Base-by-base conservation (phyloP, 2,113 vertebrate species). In the Dicerorhinus sumatrensis region DNA sequence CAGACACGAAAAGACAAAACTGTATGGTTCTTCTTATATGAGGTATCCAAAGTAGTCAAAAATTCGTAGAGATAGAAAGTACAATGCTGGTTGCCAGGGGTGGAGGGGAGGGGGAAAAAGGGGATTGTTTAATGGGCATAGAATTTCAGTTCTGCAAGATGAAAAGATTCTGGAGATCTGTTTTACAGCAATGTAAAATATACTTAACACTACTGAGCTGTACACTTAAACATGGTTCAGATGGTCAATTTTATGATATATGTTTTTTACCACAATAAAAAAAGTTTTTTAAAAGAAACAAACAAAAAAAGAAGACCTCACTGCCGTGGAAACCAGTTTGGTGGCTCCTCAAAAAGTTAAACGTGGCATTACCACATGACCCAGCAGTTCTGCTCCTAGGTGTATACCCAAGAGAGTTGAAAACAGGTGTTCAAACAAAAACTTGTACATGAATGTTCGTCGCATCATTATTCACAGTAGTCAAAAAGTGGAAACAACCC, bases 71-170 rank as follows among this genome's bases (percentile, higher is more conserved):
- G 46, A 42, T 10, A 65, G 25, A 27, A 69, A 48, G 56, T 4
- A 46, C 21, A 27, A 1, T 29, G 54, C 0, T 14, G 23, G 39
- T 25, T 42, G 6, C 65, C 9, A 29, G 6, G 33, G 8, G 0
- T 33, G 0, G 10, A 54, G 17, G 36, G 25, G 0, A 1, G 18
- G 63, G 6, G 4, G 20, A 13, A 42, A 10, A 7, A 27, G 25
- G 20, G n/a, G 51, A 10, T 63, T 42, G 56, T 58, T 88, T 36
- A 5, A 27, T 17, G 8, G 27, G 4, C 33, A 6, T 3, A 6
- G 31, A 29, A 58, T 67, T 46, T 73, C 72, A 27, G 72, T n/a
- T 85, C 51, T 6, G 33, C 6, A n/a, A 36, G 11, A 42, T 27
- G 33, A 16, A 42, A 48, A 65, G 58, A 60, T 33, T 51, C 31